A percentile compares a stretch with the other conserved stretches of the same genome.
phyloP scores from a whole-genome alignment of 2,888 invertebrate species.

The Dasypogon diadema region DNA sequence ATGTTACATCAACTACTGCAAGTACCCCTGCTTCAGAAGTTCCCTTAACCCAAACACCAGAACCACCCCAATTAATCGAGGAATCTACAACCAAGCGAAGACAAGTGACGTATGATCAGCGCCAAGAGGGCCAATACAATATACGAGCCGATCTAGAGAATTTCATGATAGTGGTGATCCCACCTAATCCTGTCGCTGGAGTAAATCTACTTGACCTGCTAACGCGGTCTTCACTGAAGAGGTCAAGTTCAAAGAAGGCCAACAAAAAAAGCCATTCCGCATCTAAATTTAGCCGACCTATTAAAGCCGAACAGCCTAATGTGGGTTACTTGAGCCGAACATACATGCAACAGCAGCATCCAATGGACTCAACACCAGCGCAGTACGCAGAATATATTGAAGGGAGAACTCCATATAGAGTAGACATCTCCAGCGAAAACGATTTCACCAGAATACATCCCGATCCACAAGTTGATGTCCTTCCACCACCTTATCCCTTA shows the following conservation, averaged over 20 bases:
- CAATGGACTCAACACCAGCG: not conserved
- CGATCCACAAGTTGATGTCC: slow-evolving; percentile 64
- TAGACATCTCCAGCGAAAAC: slow-evolving; percentile 71
- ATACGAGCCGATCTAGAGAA: slow-evolving; percentile 81
- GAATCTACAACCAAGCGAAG: slow-evolving; percentile 59
- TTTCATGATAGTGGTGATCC: slow-evolving; percentile 77
- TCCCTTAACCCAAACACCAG: not conserved
- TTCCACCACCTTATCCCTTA: slow-evolving; percentile 65
- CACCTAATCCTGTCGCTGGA: slow-evolving; percentile 67
- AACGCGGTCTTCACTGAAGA: slow-evolving; percentile 61
- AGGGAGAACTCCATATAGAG: slow-evolving; percentile 77
- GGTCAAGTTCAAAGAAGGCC: slow-evolving; percentile 57
- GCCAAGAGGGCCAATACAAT: slow-evolving; percentile 83
- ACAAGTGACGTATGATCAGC: slow-evolving; percentile 71
- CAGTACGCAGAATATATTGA: slow-evolving; percentile 72
- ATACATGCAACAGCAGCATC: not conserved
- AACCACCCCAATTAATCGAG: slow-evolving; percentile 12
- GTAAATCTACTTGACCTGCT: slow-evolving; percentile 63
- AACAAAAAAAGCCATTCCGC: slow-evolving; percentile 54
- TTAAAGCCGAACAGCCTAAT: not conserved
- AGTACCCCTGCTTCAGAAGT: not conserved
- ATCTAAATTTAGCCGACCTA: not conserved
- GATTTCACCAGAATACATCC: slow-evolving; percentile 16
- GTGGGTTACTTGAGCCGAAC: not conserved
- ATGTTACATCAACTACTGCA: not conserved